Evolutionary conservation across 2,888 invertebrate species (phyloP), one percentile per base, ranked within the genome.

Genomic region (Ecliptopera silaceata): DNA sequence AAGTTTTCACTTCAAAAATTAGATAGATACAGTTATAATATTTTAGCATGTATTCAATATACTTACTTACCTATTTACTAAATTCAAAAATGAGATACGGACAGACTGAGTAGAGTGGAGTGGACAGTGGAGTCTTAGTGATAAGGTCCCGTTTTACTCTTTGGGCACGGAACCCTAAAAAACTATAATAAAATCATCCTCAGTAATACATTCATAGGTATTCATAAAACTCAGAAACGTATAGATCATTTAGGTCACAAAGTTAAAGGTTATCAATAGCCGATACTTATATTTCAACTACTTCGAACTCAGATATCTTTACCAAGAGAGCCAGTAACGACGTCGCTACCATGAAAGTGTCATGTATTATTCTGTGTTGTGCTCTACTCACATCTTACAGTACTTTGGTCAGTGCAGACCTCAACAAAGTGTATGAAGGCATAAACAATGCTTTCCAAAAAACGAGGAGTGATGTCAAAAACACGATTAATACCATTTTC

Each of bases 311-410:
- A 50, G 46, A 54, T 66, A 71, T 66, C 59, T 67, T 65, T 64
- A 68, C 63, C 56, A 38, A 61, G 50, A 58, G 61, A 63, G 56
- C 49, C 52, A 57, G 59, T 58, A 65, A 66, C 58, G 51, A 48
- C 49, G 51, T 55, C 12, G 31, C 54, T 39, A 72, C 65, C 61
- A 86, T 84, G 82, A 83, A 78, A 59, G 42, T 71, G 17, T 66
- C 46, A 20, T 53, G 66, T 56, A 62, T 69, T 49, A 49, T 80
- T 46, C 58, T 73, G 34, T 71, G 72, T 55, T 79, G 69, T 66
- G 54, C 69, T 47, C 63, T 75, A 60, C 50, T 80, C 31, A 59
- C 56, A 32, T 55, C 74, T 11, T 68, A 50, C 34, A 55, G 51
- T 65, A 51, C 63, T 17, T 52, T 63, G 44, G 74, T 66, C n/a